A percentile compares a stretch with the other conserved stretches of the same genome.
phyloP scores from a whole-genome alignment of 2,888 invertebrate species.

The Athalia circularis region DNA sequence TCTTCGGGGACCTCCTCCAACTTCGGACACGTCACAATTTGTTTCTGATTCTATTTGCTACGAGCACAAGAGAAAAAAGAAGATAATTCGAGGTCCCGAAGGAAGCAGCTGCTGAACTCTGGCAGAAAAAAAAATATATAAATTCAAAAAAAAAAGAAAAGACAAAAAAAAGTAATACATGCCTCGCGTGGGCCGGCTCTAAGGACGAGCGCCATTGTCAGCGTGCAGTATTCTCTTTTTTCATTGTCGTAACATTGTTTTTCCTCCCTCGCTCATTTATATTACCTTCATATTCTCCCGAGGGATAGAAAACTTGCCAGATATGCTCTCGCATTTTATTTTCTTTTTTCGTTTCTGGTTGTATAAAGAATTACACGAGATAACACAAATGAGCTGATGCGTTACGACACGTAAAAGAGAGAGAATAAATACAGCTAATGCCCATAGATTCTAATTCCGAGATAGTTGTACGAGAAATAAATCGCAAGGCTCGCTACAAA shows the following conservation, averaged over 20 bases:
- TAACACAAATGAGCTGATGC: too few relatives aligned
- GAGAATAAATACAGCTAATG: background rate
- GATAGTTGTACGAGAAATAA: too few relatives aligned
- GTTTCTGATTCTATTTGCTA: background rate
- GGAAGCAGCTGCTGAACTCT: background rate
- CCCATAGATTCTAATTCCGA: background rate
- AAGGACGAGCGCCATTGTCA: conserved; percentile 11
- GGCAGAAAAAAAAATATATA: background rate
- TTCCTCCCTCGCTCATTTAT: conserved; percentile 22
- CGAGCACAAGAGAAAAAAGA: background rate
- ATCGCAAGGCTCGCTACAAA: conserved; percentile 12
- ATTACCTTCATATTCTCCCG: background rate
- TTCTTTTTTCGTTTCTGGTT: background rate
- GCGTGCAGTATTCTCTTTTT: background rate
- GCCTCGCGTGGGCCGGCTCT: conserved; percentile 18
- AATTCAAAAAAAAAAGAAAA: background rate
- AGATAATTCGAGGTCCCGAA: background rate
- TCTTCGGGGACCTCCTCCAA: background rate
- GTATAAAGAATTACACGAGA: too few relatives aligned
- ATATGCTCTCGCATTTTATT: background rate
- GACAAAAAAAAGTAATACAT: conserved; percentile 2
- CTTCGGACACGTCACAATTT: background rate
- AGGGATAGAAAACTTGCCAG: background rate
- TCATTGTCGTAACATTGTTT: conserved; percentile 19
- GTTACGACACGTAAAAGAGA: background rate